These are phyloP conservation scores for Synodontis membranacea DNA, from an alignment of 2,113 vertebrate species.

Conservation along the genomic window DNA sequence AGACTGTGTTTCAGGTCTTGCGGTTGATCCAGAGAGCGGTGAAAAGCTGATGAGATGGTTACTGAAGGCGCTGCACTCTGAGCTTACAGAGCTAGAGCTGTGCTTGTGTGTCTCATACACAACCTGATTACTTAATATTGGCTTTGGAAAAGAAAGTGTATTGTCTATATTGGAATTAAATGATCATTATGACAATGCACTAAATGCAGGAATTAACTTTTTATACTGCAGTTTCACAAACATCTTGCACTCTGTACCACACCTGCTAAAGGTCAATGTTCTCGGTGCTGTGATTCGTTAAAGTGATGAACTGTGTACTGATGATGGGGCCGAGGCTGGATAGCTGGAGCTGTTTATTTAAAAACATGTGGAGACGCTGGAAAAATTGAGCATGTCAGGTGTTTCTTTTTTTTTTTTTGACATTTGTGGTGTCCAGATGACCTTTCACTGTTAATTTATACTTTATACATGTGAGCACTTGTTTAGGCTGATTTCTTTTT, in stretches of 20 bases:
- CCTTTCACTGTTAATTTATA: background rate
- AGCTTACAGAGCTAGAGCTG: background rate
- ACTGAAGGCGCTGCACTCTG: background rate
- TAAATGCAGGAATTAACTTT: background rate
- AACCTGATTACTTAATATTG: too few relatives aligned
- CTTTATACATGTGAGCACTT: background rate
- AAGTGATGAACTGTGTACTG: background rate
- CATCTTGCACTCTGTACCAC: background rate
- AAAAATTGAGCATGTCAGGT: background rate
- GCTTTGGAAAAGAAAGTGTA: background rate
- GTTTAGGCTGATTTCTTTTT: background rate
- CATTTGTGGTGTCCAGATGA: background rate
- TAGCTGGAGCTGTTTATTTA: background rate
- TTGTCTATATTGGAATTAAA: background rate
- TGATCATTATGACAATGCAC: background rate
- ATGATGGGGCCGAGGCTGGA: background rate
- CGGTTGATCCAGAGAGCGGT: background rate
- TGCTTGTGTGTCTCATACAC: background rate
- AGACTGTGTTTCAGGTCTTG: background rate
- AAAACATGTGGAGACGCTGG: background rate
- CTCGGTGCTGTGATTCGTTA: background rate
- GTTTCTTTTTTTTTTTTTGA: too few relatives aligned
- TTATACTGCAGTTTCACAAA: background rate
- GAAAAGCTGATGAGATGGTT: constrained; percentile 47
- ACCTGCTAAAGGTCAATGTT: background rate